Evolutionary conservation across 2,888 invertebrate genomes (phyloP), one percentile per base, ranked within the genome.

Genomic region (Andricus quercusramuli): DNA sequence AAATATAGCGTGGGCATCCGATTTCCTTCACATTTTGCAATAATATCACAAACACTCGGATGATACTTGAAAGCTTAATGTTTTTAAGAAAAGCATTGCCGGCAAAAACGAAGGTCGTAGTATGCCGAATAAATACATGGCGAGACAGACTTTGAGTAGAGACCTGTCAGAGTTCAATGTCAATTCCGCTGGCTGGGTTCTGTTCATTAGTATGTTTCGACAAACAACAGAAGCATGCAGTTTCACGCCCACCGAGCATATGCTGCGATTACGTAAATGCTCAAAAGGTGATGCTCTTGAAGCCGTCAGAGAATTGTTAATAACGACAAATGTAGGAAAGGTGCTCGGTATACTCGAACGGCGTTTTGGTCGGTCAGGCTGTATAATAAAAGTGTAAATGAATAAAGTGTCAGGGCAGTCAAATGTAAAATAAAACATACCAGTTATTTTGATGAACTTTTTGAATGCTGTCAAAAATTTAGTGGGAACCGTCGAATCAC

Each of bases 251-350:
- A 13, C 20, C 8, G 32, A 32, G 32, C 6, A 32, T 32, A 32
- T 6, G 32, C 32, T 32, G 32, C 32, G 6, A 6, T 22, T 74
- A 3, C 74, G 51, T 13, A 51, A 74, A 8, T 74, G 74, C 25
- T 20, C 29, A 11, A 51, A 47, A 74, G 51, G 74, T 6, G 22
- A 5, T 6, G 51, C 74, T 41, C 15, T 51, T 5, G 47, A 51
- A 17, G 25, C 74, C 11, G 74, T 74, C 11, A 74, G 47, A 47
- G 74, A 25, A 51, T 25, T 74, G 8, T 47, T 74, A 25, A 41
- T 8, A 22, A 47, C 51, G 1, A 47, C 8, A 9, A 22, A 47
- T 8, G 47, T 47, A 22, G 25, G 1, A 9, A 20, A 47, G 20
- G 70, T 47, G 20, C 51, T 70, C 11, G 9, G 44, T 20, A 13